Evolutionary conservation across 1,140 invertebrate species (phyloP).

Genomic region (Neodiprion pinetum): DNA sequence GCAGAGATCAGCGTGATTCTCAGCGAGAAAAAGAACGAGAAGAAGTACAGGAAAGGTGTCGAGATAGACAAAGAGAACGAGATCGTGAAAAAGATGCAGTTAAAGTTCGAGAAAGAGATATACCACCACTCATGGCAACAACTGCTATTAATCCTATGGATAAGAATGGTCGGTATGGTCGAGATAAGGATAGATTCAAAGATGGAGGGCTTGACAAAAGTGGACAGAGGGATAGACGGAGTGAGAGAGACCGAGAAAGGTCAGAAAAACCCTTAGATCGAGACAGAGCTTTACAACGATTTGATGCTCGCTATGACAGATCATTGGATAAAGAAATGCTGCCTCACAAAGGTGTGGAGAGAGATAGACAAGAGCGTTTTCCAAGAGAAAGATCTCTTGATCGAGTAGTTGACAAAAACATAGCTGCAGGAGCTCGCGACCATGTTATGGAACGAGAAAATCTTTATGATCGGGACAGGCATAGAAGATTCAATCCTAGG

Average conservation of each 20-base stretch:
- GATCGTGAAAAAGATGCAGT: slow-evolving; percentile 36
- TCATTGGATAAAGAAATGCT: slow-evolving; percentile 43
- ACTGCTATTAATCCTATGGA: slow-evolving; percentile 29
- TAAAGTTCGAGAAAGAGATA: slow-evolving; percentile 35
- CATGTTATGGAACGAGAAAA: slow-evolving; percentile 40
- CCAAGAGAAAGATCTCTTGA: slow-evolving; percentile 49
- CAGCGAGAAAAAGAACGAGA: slow-evolving; percentile 57
- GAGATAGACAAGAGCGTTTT: slow-evolving; percentile 48
- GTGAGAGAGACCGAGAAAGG: slow-evolving; percentile 50
- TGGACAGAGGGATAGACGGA: slow-evolving; percentile 47
- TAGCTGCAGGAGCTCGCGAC: slow-evolving; percentile 25
- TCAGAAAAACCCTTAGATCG: slow-evolving; percentile 47
- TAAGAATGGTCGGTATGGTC: slow-evolving; percentile 42
- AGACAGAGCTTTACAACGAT: slow-evolving; percentile 32
- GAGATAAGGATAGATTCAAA: slow-evolving; percentile 50
- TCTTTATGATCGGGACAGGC: slow-evolving; percentile 52
- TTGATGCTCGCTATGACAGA: slow-evolving; percentile 49
- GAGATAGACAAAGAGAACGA: slow-evolving; percentile 43
- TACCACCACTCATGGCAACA: slow-evolving; percentile 24
- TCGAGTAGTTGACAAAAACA: slow-evolving; percentile 43
- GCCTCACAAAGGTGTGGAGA: slow-evolving; percentile 40
- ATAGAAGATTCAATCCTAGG: slow-evolving; percentile 46
- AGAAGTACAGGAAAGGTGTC: slow-evolving; percentile 49
- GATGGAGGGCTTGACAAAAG: slow-evolving; percentile 42
- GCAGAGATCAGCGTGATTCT: slow-evolving; percentile 51